Percentiles rank a stretch among this genome's conserved stretches.
Conservation (phyloP, 2,888 invertebrate species). For the Drosophila gaucha region DNA sequence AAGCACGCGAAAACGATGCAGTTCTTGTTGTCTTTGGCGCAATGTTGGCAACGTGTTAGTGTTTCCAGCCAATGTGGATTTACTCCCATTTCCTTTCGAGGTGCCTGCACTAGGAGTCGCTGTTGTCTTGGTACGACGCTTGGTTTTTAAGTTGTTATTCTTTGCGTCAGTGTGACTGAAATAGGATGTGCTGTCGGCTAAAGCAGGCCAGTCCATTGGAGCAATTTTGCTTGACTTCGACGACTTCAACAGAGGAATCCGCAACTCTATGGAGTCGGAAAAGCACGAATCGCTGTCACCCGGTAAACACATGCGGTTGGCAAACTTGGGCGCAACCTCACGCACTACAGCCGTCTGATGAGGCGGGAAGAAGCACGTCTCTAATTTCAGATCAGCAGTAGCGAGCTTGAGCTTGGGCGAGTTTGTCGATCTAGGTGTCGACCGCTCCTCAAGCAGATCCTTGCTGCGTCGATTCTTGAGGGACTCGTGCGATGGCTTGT, state of each 20-base stretch:
- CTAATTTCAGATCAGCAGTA: constrained; percentile 44
- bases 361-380: constrained; percentile 64
- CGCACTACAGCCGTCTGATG: constrained; percentile 66
- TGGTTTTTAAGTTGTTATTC: constrained; percentile 7
- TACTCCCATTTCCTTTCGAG: constrained; percentile 1
- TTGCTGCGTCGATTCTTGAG: constrained; percentile 43
- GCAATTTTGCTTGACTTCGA: constrained; percentile 1
- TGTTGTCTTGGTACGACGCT: constrained; percentile 26
- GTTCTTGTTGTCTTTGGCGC: constrained; percentile 71
- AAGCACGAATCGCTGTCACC: constrained; percentile 57
- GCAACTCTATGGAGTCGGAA: constrained; percentile 43
- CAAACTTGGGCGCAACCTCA: constrained; percentile 64
- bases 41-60: constrained; percentile 33
- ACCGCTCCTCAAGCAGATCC: constrained; percentile 13
- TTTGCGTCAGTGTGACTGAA: constrained; percentile 6
- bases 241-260: constrained; percentile 30
- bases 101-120: constrained; percentile 7
- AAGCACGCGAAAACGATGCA: constrained; percentile 72
- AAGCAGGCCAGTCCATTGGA: not conserved
- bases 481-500: constrained; percentile 69
- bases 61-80: constrained; percentile 11
- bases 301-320: constrained; percentile 37
- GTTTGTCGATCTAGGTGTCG: constrained; percentile 1
- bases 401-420: constrained; percentile 1
- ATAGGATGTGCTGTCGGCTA: constrained; percentile 10